These are phyloP conservation scores for Mormyrus proboscirostris DNA, from an alignment of 2,797 vertebrate species.

Conservation along the genomic window DNA sequence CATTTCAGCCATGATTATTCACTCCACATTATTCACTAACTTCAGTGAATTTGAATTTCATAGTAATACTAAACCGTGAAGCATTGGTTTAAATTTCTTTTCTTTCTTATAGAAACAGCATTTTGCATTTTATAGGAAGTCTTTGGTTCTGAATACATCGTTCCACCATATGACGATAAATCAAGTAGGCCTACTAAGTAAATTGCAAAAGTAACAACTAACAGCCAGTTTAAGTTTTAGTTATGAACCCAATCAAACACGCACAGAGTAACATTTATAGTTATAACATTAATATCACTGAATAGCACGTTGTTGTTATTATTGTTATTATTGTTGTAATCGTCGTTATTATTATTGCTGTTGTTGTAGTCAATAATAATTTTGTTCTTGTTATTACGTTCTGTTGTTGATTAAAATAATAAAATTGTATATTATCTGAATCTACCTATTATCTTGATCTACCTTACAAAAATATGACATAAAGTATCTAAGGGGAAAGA, in stretches of 20 bases:
- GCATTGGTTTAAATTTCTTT: not conserved
- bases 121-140: not conserved
- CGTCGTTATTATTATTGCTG: not conserved
- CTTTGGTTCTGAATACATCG: not conserved
- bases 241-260: not conserved
- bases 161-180: not conserved
- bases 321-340: not conserved
- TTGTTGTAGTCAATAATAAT: not conserved
- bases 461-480: not conserved
- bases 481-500: not conserved
- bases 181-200: not conserved
- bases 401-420: not conserved
- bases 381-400: not conserved
- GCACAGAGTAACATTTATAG: not conserved
- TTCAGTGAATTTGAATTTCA: not conserved
- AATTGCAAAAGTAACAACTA: not conserved
- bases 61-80: not conserved
- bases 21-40: not conserved
- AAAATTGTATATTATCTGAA: not conserved
- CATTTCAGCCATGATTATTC: not conserved
- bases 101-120: not conserved
- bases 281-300: not conserved
- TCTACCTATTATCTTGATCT: not conserved
- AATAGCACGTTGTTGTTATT: not conserved
- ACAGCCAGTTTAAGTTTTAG: not conserved